Conservation (phyloP, 1,140 invertebrate genomes). For the Streblospio benedicti region DNA sequence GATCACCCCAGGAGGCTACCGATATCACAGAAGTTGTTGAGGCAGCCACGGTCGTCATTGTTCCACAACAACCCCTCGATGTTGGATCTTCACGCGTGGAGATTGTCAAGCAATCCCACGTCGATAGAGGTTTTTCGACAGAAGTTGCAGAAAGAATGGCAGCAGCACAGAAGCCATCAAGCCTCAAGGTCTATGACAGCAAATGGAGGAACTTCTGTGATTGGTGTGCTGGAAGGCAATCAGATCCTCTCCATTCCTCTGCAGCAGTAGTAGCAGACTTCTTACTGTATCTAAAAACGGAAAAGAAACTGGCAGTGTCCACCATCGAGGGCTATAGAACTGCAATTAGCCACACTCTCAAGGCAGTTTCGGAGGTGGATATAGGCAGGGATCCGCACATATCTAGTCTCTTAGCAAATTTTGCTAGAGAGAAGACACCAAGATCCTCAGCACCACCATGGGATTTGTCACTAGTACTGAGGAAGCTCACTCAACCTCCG, state of each 20-base stretch:
- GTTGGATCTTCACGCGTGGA: background rate
- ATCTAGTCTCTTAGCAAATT: too few species aligned
- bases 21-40: background rate
- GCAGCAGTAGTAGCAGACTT: constrained; percentile 7
- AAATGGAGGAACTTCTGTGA: background rate
- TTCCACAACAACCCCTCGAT: too few species aligned
- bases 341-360: constrained; percentile 19
- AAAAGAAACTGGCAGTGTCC: constrained; percentile 1
- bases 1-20: too few species aligned
- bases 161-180: background rate
- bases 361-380: constrained; percentile 7
- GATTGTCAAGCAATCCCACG: constrained; percentile 5
- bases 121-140: background rate
- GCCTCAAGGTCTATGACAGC: background rate
- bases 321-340: constrained; percentile 13
- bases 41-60: background rate
- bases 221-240: background rate
- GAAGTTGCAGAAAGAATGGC: background rate
- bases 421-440: too few species aligned
- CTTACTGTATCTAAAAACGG: background rate
- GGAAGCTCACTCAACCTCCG: background rate
- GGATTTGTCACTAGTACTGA: too few species aligned
- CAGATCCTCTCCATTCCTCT: too few species aligned
- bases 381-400: constrained; percentile 13
- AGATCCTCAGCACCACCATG: too few species aligned